Evolutionary conservation across 2,888 invertebrate species (phyloP), one percentile per base, ranked within the genome.

Genomic region (Kuschelorhynchus macadamiae): DNA sequence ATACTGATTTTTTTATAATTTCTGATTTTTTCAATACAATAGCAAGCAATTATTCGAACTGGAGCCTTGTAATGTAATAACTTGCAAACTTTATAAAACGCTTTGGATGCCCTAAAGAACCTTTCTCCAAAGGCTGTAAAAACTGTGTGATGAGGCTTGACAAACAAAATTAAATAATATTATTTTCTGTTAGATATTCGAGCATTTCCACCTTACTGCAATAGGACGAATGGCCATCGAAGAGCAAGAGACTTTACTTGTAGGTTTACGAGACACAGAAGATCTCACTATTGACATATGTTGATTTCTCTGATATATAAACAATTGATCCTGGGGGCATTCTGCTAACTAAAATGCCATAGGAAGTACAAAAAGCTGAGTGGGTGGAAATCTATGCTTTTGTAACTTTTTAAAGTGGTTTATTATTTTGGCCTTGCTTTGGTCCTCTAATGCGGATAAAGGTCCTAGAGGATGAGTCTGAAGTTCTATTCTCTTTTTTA

Each of bases 231-330:
- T 57, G n/a, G n/a, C n/a, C n/a, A n/a, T n/a, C n/a, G n/a, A n/a
- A n/a, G 25, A 16, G 72, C 71, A 18, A 66, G 8, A 50, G 74
- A 74, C 50, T 76, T 72, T 21, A 75, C 67, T 63, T 73, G 4
- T n/a, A 36, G 12, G 36, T 72, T 64, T 25, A 5, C 7, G 4
- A 5, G n/a, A n/a, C n/a, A n/a, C n/a, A 5, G 3, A 5, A 5
- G 18, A 74, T 63, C 12, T 42, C 44, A 20, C 42, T 9, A 32
- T 49, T 74, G 20, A 74, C 64, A 33, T 68, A 72, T 8, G 72
- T 69, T 12, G 74, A 75, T 67, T 73, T 72, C 46, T 70, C 25
- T 39, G 65, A 68, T 73, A 76, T 75, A n/a, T n/a, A 47, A 25
- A 25, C 7, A 5, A 25, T 3, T 5, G 25, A 25, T 3, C 25